These are phyloP conservation scores for Apamea epomidion DNA, from an alignment of 2,888 invertebrate genomes.

Conservation along the genomic window DNA sequence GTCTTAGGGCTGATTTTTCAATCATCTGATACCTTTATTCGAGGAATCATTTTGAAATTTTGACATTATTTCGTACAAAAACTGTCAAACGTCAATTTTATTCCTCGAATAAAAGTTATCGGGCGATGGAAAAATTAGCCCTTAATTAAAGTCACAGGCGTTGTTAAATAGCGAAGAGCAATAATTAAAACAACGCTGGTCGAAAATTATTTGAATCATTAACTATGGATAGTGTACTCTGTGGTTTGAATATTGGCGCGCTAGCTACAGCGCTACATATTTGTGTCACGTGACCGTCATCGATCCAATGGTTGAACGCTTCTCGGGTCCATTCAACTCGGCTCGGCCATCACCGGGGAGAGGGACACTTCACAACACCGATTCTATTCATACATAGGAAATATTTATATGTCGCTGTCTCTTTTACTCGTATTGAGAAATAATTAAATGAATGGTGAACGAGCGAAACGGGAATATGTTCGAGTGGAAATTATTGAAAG, in stretches of 20 bases:
- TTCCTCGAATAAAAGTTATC: too few relatives aligned
- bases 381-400: slow-evolving; percentile 89
- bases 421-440: slow-evolving; percentile 86
- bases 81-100: too few relatives aligned
- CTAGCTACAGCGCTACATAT: slow-evolving; percentile 77
- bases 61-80: too few relatives aligned
- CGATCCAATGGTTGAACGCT: slow-evolving; percentile 91
- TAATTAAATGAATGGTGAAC: slow-evolving; percentile 89
- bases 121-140: too few relatives aligned
- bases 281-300: slow-evolving; percentile 89
- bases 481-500: slow-evolving; percentile 90
- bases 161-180: neutral
- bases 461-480: slow-evolving; percentile 88
- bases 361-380: slow-evolving; percentile 88
- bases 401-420: slow-evolving; percentile 87
- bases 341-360: slow-evolving; percentile 83
- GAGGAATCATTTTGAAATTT: too few relatives aligned
- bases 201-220: slow-evolving; percentile 44
- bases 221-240: too few relatives aligned
- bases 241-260: slow-evolving; percentile 77
- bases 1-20: too few relatives aligned
- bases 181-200: slow-evolving; percentile 11
- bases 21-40: too few relatives aligned
- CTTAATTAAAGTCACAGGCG: neutral
- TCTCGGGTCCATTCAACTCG: slow-evolving; percentile 91